phyloP scores from a whole-genome alignment of 2,113 vertebrate species.

The Orientallactaga bullata region DNA sequence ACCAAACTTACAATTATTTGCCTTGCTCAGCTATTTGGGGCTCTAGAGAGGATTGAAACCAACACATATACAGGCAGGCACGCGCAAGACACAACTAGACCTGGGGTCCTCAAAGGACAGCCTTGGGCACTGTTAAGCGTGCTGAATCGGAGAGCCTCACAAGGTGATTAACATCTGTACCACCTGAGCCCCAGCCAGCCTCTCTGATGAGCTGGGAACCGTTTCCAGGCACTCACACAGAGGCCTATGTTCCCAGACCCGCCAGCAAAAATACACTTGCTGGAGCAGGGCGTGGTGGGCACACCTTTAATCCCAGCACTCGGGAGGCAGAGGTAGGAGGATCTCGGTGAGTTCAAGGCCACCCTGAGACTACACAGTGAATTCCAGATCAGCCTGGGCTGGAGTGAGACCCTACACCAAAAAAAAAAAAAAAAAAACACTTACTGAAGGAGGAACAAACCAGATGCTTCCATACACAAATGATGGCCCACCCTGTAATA shows the following conservation, averaged over 20 bases:
- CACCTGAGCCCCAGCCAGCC: neutral
- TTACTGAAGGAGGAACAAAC: neutral
- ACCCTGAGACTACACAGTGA: too few relatives aligned
- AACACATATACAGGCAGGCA: neutral
- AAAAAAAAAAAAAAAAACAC: neutral
- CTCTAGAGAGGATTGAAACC: neutral
- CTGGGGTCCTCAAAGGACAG: rapidly evolving
- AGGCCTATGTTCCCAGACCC: neutral
- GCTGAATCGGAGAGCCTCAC: rapidly evolving
- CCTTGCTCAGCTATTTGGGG: neutral
- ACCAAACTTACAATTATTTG: neutral
- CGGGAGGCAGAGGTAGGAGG: too few relatives aligned
- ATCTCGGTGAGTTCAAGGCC: too few relatives aligned
- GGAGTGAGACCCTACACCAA: too few relatives aligned
- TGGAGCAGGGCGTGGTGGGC: too few relatives aligned
- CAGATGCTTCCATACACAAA: neutral
- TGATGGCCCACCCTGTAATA: too few relatives aligned
- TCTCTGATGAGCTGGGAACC: neutral
- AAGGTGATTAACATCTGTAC: neutral
- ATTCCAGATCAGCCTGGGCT: too few relatives aligned
- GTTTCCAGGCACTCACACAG: neutral
- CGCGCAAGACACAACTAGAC: rapidly evolving
- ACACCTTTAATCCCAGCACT: too few relatives aligned
- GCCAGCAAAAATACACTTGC: neutral
- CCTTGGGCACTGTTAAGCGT: rapidly evolving